These are phyloP conservation scores for Carassius gibelio DNA, from an alignment of 2,113 vertebrate genomes.

Conservation along the genomic window DNA sequence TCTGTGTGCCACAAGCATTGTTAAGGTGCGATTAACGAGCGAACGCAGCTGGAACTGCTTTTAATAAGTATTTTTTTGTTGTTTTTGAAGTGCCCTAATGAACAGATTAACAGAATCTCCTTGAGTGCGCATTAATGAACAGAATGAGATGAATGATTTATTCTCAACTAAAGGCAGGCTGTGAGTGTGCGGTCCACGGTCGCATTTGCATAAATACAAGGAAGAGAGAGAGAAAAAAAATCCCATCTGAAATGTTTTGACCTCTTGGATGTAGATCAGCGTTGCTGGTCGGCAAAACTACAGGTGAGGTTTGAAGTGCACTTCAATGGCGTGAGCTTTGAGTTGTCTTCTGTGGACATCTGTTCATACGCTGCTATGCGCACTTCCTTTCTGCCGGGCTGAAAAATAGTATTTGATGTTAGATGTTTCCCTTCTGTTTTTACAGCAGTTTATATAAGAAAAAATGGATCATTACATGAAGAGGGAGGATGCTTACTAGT, in stretches of 20 bases:
- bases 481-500: neutral
- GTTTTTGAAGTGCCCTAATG: slow-evolving; percentile 78
- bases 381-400: slow-evolving; percentile 33
- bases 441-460: neutral
- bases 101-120: slow-evolving; percentile 81
- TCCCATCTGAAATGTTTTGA: slow-evolving; percentile 50
- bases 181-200: slow-evolving; percentile 38
- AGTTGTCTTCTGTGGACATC: slow-evolving; percentile 72
- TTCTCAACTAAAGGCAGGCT: slow-evolving; percentile 55
- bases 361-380: slow-evolving; percentile 72
- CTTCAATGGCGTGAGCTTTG: slow-evolving; percentile 75
- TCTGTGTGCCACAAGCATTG: slow-evolving; percentile 74
- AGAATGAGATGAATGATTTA: slow-evolving; percentile 66
- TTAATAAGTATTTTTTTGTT: slow-evolving; percentile 78
- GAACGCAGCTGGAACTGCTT: slow-evolving; percentile 79
- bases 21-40: slow-evolving; percentile 73
- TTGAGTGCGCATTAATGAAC: slow-evolving; percentile 78
- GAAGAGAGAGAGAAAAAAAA: slow-evolving; percentile 8
- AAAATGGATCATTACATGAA: neutral
- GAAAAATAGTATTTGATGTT: slow-evolving; percentile 36
- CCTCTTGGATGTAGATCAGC: slow-evolving; percentile 71
- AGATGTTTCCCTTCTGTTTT: slow-evolving; percentile 11
- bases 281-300: slow-evolving; percentile 65
- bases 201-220: slow-evolving; percentile 64
- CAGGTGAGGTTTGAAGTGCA: slow-evolving; percentile 79